Base-by-base conservation (phyloP, 1,140 invertebrate genomes). In the Apis cerana region DNA sequence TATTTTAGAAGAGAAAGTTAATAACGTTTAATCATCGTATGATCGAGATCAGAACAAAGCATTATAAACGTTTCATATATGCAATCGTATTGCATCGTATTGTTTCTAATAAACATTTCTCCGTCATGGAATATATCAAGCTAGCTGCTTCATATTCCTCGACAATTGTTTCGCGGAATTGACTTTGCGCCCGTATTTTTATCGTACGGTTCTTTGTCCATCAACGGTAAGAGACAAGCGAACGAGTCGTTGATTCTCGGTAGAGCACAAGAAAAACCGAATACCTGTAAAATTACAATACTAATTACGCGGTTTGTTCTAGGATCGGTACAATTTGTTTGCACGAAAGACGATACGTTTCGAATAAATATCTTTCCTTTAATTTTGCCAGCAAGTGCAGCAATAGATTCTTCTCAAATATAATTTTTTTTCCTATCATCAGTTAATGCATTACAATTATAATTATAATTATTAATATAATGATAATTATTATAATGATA, bases 241-340 rank as follows among this genome's bases (percentile, higher is more conserved):
- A 61, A 59, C 71, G 8, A 23, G 21, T 74, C 48, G 11, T 21
- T n/a, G n/a, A 21, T 71, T 71, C 27, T 21, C 9, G 9, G 23
- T 71, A 71, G 9, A 11, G 1, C 23, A 7, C 17, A 7, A 21
- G 2, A 58, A 72, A 17, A 58, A 43, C 54, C 2, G 9, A 58
- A 72, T 72, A 33, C 70, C 27, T 72, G 27, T 43, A 58, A 56
- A 58, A 72, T 72, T 58, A 58, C 27, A 72, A 72, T 72, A 23
- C 70, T 21, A 69, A 48, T 68, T 68, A 68, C 43, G 13, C 3
- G 1, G 33, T 43, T 19, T 67, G 17, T 7, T 8, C 62, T 56
- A 43, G 33, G 11, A 62, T n/a, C 27, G 8, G 27, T 17, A 13
- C 7, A 65, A 65, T 33, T 33, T 65, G 27, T 33, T 65, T 8